Conservation (phyloP, 2,888 invertebrate species). For the Ochropleura plecta region DNA sequence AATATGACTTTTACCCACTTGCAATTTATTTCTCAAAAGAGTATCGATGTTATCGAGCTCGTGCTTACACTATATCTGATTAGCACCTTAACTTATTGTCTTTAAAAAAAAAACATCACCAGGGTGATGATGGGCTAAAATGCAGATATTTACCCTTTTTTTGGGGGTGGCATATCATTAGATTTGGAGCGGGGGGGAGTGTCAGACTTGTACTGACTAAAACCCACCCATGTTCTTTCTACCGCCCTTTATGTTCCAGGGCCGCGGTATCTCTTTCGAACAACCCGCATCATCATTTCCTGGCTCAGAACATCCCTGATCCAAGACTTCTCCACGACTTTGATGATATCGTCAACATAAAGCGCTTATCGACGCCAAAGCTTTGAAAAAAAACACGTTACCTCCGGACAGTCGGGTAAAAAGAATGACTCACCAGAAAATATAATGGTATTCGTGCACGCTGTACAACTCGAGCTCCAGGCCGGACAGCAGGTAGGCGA, state of each 20-base stretch:
- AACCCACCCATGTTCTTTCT: no score
- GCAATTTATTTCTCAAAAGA: background rate
- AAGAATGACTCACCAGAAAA: conserved; percentile 94
- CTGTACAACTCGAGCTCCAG: conserved; percentile 99
- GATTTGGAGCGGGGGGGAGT: no score
- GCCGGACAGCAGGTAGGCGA: conserved; percentile 97
- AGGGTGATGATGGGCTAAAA: background rate
- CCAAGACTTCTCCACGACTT: background rate
- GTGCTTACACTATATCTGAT: no score
- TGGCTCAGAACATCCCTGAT: background rate
- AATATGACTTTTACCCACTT: no score
- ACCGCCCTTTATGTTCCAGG: no score
- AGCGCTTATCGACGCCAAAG: background rate
- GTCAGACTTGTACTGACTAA: no score
- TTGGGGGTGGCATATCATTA: no score
- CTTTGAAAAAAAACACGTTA: background rate
- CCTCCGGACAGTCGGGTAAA: no score
- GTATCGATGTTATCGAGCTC: background rate
- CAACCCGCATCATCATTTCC: no score
- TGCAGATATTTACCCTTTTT: no score
- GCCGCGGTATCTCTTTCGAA: no score
- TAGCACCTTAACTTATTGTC: background rate
- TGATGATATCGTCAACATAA: background rate
- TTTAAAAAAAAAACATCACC: background rate
- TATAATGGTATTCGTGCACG: conserved; percentile 98